A percentile compares a stretch with the other conserved stretches of the same genome.
Conservation (phyloP, 1,140 invertebrate genomes). For the Rhyacophila brunnea region DNA sequence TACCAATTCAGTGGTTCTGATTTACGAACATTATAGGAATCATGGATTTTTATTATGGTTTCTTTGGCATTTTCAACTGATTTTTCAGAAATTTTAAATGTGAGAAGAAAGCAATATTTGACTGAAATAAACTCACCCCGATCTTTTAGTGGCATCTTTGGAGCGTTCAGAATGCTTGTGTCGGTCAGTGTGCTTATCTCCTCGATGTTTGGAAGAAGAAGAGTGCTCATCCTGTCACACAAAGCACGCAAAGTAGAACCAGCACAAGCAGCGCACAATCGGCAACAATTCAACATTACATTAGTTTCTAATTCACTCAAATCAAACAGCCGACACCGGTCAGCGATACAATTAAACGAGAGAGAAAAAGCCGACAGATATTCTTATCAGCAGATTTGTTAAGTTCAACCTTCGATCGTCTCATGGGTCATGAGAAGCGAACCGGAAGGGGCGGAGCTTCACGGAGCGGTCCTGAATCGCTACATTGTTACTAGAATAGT, state of each 20-base stretch:
- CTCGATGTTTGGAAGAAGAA: constrained; percentile 54
- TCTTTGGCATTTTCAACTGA: no score
- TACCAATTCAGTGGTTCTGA: no score
- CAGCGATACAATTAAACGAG: background rate
- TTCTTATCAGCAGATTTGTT: background rate
- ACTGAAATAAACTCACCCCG: constrained; percentile 25
- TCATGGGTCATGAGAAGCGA: no score
- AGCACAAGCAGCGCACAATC: constrained; percentile 56
- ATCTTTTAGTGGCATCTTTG: constrained; percentile 27
- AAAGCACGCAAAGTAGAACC: constrained; percentile 58
- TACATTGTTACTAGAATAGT: background rate
- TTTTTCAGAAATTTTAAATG: no score
- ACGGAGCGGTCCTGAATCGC: background rate
- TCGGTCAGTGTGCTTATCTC: constrained; percentile 48
- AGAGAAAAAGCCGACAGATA: background rate
- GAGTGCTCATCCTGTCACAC: constrained; percentile 58
- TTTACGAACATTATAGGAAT: no score
- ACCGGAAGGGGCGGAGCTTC: background rate
- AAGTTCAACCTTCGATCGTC: no score
- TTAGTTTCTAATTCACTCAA: constrained; percentile 40
- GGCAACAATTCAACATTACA: constrained; percentile 55
- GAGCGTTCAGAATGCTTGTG: constrained; percentile 39
- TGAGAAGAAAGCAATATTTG: no score
- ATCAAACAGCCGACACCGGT: background rate
- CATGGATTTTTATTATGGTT: no score